Evolutionary conservation across 2,113 vertebrate species (phyloP).

Genomic region (Cavia porcellus): DNA sequence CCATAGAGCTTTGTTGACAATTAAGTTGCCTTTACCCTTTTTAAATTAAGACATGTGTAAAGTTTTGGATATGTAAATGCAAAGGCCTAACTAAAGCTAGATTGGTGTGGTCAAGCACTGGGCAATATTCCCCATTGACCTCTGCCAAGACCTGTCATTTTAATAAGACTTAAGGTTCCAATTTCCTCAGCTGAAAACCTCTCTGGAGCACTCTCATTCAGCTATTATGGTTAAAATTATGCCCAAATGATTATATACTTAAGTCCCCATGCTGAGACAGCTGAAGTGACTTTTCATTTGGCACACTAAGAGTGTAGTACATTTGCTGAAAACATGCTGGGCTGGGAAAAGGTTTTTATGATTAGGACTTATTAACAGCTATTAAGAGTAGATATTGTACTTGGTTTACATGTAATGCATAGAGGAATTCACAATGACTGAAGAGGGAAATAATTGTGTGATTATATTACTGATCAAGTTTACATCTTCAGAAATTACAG

Average conservation of each 20-base stretch:
- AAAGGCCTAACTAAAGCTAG: slow-evolving; percentile 51
- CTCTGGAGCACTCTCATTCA: slow-evolving; percentile 50
- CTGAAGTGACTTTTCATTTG: slow-evolving; percentile 71
- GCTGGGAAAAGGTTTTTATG: slow-evolving; percentile 63
- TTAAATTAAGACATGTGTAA: slow-evolving; percentile 53
- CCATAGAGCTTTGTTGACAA: slow-evolving; percentile 42
- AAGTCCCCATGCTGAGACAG: slow-evolving; percentile 64
- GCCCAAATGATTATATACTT: slow-evolving; percentile 68
- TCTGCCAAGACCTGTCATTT: slow-evolving; percentile 70
- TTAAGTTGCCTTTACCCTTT: slow-evolving; percentile 46
- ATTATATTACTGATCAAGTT: slow-evolving; percentile 1
- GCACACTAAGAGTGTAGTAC: slow-evolving; percentile 12
- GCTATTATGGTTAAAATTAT: slow-evolving; percentile 68
- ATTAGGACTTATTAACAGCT: slow-evolving; percentile 59
- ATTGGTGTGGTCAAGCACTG: slow-evolving; percentile 62
- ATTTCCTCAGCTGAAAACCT: slow-evolving; percentile 61
- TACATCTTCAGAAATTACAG: not conserved
- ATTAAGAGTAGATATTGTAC: slow-evolving; percentile 65
- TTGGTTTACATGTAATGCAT: slow-evolving; percentile 1
- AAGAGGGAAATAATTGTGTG: slow-evolving; percentile 19
- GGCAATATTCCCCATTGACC: slow-evolving; percentile 56
- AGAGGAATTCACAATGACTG: slow-evolving; percentile 52
- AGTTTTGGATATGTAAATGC: slow-evolving; percentile 30
- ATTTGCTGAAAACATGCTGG: slow-evolving; percentile 42
- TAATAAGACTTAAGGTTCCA: slow-evolving; percentile 68